A percentile compares a stretch with the other conserved stretches of the same genome.
Evolutionary conservation across 1,140 invertebrate species (phyloP).

Genomic region (Ceratoteleas bidentatus): DNA sequence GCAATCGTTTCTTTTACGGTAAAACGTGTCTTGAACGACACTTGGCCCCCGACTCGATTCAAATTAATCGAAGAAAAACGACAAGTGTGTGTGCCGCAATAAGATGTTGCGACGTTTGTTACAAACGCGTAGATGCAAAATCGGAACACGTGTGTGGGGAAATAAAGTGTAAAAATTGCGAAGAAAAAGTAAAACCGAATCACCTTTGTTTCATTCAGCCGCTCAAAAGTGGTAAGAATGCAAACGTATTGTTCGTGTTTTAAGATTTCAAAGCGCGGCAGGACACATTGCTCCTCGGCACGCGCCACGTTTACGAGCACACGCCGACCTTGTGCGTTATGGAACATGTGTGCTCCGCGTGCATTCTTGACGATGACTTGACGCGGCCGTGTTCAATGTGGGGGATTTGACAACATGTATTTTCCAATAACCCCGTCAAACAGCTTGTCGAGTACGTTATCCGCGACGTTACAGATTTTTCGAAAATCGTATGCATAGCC

Average conservation of each 20-base stretch:
- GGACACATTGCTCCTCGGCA: neutral
- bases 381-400: neutral
- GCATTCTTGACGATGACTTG: conserved; percentile 3
- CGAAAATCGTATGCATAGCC: conserved; percentile 23
- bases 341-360: conserved; percentile 9
- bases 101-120: neutral
- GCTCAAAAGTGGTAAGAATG: neutral
- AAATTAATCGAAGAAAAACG: neutral
- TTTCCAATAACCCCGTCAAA: neutral
- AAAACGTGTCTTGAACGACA: neutral
- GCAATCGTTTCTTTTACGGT: neutral
- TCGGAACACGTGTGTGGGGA: neutral
- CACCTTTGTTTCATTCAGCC: conserved; percentile 18
- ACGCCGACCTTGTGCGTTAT: conserved; percentile 16
- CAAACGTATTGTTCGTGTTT: conserved; percentile 23
- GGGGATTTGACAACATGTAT: conserved; percentile 8
- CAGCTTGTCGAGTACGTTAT: conserved; percentile 12
- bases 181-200: neutral
- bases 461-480: conserved; percentile 2
- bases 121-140: neutral
- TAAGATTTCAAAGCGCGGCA: conserved; percentile 38
- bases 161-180: neutral
- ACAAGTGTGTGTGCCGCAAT: neutral
- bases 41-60: neutral
- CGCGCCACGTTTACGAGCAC: neutral